Base-by-base conservation (phyloP, 2,888 invertebrate species). In the Onchidella celtica region DNA sequence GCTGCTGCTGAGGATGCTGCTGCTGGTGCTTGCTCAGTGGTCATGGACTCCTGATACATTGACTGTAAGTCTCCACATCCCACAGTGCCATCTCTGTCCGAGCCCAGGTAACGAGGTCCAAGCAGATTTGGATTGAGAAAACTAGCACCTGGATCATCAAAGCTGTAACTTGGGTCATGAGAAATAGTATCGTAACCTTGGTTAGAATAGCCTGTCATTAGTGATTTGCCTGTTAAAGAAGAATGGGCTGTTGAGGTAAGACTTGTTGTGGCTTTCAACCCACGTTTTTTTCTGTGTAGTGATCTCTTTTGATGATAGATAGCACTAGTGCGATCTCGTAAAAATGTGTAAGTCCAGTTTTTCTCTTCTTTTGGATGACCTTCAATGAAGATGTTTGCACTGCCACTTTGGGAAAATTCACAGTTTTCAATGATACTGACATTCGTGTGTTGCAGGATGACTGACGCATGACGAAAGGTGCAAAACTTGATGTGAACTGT, bases 381-480 rank as follows among this genome's bases (percentile, higher is more conserved):
- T 76, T 90, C 91, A 1, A 90, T 86, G 1, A 89, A 88, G 6
- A 91, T 86, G 65, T 89, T 90, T 21, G 90, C 90, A 3, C 88
- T 87, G 77, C 89, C 88, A 40, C 89, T 89, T 74, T 91, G 89
- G 3, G 88, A 89, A 79, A 92, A 91, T 75, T 90, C 89, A 85
- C 90, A 91, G 84, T 92, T 91, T 72, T 90, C 88, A 36, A 92
- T 89, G 63, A 91, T 85, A 75, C 89, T 89, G 21, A 89, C 87
- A 47, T 87, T 88, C 32, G 90, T 85, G 75, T 91, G 89, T 38
- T 90, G 91, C 21, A 88, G 84, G 36, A 89, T 89, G 59, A 90
- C 74, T 17, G 89, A 89, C 11, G 90, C 88, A 72, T 90, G 89
- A n/a, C 89, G 88, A 82, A 92, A 90, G 34, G 89, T 88, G 78